Conservation (phyloP, 2,797 vertebrate species). For the Urosaurus nigricauda region DNA sequence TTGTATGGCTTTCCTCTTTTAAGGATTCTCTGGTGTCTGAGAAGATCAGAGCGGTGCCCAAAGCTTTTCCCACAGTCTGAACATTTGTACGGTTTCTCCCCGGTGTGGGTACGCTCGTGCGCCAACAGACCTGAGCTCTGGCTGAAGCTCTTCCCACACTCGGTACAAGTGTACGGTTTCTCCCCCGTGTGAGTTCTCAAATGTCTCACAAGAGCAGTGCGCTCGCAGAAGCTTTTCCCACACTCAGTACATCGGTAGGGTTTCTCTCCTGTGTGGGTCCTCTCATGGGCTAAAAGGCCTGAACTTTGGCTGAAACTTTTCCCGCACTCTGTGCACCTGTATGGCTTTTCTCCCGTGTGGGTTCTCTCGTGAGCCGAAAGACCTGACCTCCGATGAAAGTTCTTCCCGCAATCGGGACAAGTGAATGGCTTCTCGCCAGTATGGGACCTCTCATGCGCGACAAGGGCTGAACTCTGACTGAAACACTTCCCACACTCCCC, state of each 20-base stretch:
- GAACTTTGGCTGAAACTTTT: slow-evolving; percentile 38
- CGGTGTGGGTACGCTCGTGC: slow-evolving; percentile 67
- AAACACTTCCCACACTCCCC: slow-evolving; percentile 70
- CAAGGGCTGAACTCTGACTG: slow-evolving; percentile 72
- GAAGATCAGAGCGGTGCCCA: slow-evolving; percentile 59
- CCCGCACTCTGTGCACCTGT: slow-evolving; percentile 26
- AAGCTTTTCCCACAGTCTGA: slow-evolving; percentile 71
- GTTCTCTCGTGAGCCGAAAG: background rate
- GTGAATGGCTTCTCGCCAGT: slow-evolving; percentile 66
- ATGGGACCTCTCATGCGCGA: slow-evolving; percentile 73
- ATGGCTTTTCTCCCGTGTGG: slow-evolving; percentile 33
- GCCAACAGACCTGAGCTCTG: slow-evolving; percentile 58
- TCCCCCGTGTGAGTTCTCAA: slow-evolving; percentile 60
- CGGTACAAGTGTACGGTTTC: slow-evolving; percentile 39
- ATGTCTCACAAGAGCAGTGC: slow-evolving; percentile 56
- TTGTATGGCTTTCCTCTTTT: slow-evolving; percentile 70
- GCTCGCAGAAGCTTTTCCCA: slow-evolving; percentile 55
- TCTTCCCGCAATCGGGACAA: slow-evolving; percentile 41
- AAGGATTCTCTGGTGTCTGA: slow-evolving; percentile 68
- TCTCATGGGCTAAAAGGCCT: slow-evolving; percentile 29
- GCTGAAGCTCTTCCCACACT: slow-evolving; percentile 44
- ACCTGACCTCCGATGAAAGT: slow-evolving; percentile 32
- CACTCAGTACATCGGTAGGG: slow-evolving; percentile 55
- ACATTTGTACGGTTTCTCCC: slow-evolving; percentile 68
- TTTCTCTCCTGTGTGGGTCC: slow-evolving; percentile 58